Base-by-base conservation (phyloP, 1,140 invertebrate genomes). In the Uloborus diversus region DNA sequence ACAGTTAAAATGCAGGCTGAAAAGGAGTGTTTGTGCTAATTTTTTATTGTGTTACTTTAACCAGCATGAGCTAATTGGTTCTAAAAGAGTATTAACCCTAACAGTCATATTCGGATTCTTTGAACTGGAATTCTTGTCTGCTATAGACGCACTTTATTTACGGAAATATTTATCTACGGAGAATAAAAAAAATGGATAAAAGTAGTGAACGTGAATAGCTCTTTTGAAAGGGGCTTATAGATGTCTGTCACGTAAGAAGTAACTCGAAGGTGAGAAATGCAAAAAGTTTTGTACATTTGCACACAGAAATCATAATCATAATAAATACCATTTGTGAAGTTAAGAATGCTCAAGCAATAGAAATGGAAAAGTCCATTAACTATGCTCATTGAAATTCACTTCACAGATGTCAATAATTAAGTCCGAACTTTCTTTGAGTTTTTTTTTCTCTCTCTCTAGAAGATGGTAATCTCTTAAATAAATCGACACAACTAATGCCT, bases 291-390 rank as follows among this genome's bases (percentile, higher is more conserved):
- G 49, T 78, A 42, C 73, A 78, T 66, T 65, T 78, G 73, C 71
- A 64, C 71, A 75, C 61, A 73, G 49, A 78, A 78, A 78, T 78
- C 73, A 78, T 78, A 78, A 78, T 78, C 73, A 78, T 78, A 78
- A 78, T 78, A 78, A 78, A 78, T 78, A 64, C 61, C 73, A 78
- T 78, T 78, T 78, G 59, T n/a, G 20, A 51, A 66, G 61, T 32
- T 23, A 30, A 57, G 62, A 78, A 78, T 78, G 73, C 73, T 65
- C 30, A 28, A 65, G 73, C 73, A 78, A 56, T 78, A 33, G 73
- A 56, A 78, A 78, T 78, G 33, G 73, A 64, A 78, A 66, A 78
- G 73, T 78, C 73, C 73, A 78, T 78, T 78, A 78, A 78, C 14
- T 30, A 17, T 11, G 11, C 59, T 78, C 73, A 78, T 78, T 78